Evolutionary conservation across 2,888 invertebrate genomes (phyloP).

Genomic region (Drosophila dives): DNA sequence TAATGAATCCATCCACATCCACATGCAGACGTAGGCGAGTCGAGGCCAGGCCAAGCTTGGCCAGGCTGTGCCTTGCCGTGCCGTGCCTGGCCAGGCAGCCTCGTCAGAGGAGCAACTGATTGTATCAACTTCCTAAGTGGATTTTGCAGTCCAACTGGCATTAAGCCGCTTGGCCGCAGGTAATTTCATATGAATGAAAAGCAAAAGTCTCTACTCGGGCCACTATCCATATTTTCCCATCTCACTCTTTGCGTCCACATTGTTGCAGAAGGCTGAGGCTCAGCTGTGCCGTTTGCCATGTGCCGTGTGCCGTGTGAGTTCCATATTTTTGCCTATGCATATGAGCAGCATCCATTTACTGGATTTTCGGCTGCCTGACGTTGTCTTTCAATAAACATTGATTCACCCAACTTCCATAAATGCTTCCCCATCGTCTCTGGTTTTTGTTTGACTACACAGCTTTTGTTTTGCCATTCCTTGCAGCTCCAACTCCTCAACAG

Average conservation of each 20-base stretch:
- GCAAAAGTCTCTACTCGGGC: slow-evolving; percentile 67
- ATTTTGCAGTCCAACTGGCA: slow-evolving; percentile 81
- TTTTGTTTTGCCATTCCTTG: slow-evolving; percentile 33
- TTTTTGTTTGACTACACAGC: slow-evolving; percentile 51
- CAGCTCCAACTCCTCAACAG: neutral
- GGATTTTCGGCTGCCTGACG: slow-evolving; percentile 24
- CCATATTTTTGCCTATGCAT: slow-evolving; percentile 55
- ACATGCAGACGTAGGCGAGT: slow-evolving; percentile 59
- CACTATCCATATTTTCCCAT: slow-evolving; percentile 1
- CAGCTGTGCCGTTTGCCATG: neutral
- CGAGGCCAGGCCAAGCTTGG: slow-evolving; percentile 1
- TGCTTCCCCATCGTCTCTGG: slow-evolving; percentile 22
- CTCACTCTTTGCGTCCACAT: neutral
- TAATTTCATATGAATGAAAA: slow-evolving; percentile 82
- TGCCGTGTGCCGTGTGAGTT: neutral
- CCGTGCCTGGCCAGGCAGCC: slow-evolving; percentile 11
- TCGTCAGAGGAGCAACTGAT: slow-evolving; percentile 75
- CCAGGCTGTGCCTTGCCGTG: slow-evolving; percentile 4
- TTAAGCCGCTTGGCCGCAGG: slow-evolving; percentile 81
- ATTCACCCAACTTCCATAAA: slow-evolving; percentile 30
- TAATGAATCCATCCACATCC: slow-evolving; percentile 81
- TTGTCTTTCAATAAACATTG: slow-evolving; percentile 64
- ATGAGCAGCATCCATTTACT: slow-evolving; percentile 41
- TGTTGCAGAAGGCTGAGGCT: slow-evolving; percentile 25
- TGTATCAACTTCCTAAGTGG: slow-evolving; percentile 81